A percentile compares a stretch with the other conserved stretches of the same genome.
These are phyloP conservation scores for Spheniscus humboldti DNA, from an alignment of 2,797 vertebrate species.

Conservation along the genomic window DNA sequence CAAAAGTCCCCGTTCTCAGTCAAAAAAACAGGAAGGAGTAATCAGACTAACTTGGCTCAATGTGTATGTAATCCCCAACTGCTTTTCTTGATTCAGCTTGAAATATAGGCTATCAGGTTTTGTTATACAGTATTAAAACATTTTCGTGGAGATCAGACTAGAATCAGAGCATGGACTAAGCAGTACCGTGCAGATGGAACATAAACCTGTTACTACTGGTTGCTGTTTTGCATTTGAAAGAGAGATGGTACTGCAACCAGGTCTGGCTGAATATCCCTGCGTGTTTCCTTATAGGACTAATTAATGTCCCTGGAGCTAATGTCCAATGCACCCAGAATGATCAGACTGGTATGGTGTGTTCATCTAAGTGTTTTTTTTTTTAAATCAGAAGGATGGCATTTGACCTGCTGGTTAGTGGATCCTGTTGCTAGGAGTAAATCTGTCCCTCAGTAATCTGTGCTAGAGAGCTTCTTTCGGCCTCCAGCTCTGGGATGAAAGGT, in stretches of 20 bases:
- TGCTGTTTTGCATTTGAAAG: neutral
- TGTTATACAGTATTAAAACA: neutral
- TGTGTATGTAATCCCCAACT: neutral
- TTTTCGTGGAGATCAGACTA: neutral
- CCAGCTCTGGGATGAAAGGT: neutral
- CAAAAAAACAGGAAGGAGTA: neutral
- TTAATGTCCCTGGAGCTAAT: neutral
- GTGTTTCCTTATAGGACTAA: neutral
- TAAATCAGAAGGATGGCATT: neutral
- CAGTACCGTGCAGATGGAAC: fast-evolving
- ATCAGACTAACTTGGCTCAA: neutral
- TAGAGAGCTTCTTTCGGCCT: neutral
- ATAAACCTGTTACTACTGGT: neutral
- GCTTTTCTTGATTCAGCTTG: neutral
- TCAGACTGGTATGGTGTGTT: neutral
- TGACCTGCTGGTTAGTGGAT: neutral
- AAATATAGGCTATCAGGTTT: neutral
- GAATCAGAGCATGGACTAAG: neutral
- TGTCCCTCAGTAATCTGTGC: neutral
- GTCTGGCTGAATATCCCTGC: neutral
- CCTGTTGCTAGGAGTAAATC: neutral
- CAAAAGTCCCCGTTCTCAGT: neutral
- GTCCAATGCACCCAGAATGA: neutral
- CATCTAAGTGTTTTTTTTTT: neutral
- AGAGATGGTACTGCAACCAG: neutral